Evolutionary conservation across 2,113 vertebrate species (phyloP).

Genomic region (Ictalurus furcatus): DNA sequence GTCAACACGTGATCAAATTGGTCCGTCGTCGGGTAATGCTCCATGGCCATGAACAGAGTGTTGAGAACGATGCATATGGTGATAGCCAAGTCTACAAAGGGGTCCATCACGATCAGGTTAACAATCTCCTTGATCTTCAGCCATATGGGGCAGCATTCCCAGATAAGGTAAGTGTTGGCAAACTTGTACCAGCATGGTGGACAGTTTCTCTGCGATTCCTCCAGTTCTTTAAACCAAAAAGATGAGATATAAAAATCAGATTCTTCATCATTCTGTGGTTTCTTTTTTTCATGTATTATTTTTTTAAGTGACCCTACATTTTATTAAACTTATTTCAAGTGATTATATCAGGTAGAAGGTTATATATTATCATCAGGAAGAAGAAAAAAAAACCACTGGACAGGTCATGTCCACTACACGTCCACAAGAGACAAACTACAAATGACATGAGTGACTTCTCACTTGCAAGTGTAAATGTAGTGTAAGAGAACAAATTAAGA

Average conservation of each 20-base stretch:
- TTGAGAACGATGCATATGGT: constrained; percentile 99
- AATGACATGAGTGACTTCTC: not conserved
- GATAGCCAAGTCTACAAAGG: constrained; percentile 96
- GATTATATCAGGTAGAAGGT: not conserved
- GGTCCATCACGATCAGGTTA: constrained; percentile 97
- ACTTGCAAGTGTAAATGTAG: not conserved
- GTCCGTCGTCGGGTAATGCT: constrained; percentile 93
- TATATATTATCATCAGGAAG: not conserved
- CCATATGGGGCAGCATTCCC: constrained; percentile 93
- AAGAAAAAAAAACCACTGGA: not conserved
- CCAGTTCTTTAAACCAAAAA: constrained; percentile 79
- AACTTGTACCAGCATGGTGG: constrained; percentile 99
- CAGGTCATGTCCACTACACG: not conserved
- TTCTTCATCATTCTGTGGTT: not conserved
- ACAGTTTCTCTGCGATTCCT: constrained; percentile 95
- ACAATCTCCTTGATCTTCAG: constrained; percentile 91
- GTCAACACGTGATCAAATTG: constrained; percentile 82
- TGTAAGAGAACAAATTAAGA: not conserved
- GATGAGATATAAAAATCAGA: not conserved
- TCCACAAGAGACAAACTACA: not conserved
- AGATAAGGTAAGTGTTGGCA: constrained; percentile 91
- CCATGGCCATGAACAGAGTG: constrained; percentile 98
- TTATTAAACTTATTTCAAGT: not conserved
- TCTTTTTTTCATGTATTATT: not conserved
- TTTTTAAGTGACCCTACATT: not conserved